phyloP scores from a whole-genome alignment of 2,888 invertebrate species.

The Hypomecis punctinalis region DNA sequence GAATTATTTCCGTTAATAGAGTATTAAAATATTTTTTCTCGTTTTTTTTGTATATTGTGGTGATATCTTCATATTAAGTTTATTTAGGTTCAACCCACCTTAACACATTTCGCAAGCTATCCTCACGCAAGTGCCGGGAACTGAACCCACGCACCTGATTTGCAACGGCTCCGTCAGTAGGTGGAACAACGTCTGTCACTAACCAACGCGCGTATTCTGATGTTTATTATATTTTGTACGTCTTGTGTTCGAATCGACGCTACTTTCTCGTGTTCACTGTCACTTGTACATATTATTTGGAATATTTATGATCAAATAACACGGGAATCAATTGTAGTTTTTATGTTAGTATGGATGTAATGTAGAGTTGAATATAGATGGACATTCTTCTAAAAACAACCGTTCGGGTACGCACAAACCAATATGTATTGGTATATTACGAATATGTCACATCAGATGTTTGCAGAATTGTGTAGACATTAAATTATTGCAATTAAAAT shows the following conservation, averaged over 20 bases:
- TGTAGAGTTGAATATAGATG: neutral
- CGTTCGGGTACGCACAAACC: too few species aligned
- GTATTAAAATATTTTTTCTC: too few species aligned
- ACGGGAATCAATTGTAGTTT: conserved; percentile 16
- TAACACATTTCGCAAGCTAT: conserved; percentile 65
- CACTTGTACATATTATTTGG: conserved; percentile 19
- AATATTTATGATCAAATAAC: conserved; percentile 16
- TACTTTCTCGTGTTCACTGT: conserved; percentile 27
- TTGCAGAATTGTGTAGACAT: too few species aligned
- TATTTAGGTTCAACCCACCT: too few species aligned
- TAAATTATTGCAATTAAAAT: too few species aligned
- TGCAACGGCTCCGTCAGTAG: conserved; percentile 70
- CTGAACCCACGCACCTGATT: conserved; percentile 80
- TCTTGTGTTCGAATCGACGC: conserved; percentile 19
- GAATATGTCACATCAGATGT: too few species aligned
- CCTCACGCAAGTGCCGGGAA: conserved; percentile 57
- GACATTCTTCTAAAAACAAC: too few species aligned
- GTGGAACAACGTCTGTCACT: conserved; percentile 58
- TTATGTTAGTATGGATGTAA: conserved; percentile 7
- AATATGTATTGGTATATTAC: too few species aligned
- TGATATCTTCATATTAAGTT: too few species aligned
- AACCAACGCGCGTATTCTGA: conserved; percentile 53
- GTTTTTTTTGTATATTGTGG: too few species aligned
- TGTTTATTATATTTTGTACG: conserved; percentile 32
- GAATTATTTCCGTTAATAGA: too few species aligned